Base-by-base conservation (phyloP, 2,797 vertebrate species). In the Miichthys miiuy region DNA sequence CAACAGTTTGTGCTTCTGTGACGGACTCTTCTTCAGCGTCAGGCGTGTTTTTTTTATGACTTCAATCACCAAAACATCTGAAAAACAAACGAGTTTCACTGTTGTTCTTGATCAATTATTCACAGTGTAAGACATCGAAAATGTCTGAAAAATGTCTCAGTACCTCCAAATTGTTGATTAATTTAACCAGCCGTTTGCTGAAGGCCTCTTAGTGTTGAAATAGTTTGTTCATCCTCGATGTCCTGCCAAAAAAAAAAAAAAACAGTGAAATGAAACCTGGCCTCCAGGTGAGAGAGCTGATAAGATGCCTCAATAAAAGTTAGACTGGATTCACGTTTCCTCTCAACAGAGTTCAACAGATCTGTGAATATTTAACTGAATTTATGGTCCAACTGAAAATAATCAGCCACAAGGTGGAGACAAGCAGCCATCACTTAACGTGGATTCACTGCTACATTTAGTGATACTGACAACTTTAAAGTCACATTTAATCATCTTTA, bases 381-480 rank as follows among this genome's bases (percentile, higher is more conserved):
- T 4, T 14, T 3, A 8, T 18, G 34, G 65, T 48, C 17, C 58
- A 0, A 27, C 20, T 51, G 62, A 57, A 60, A 44, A 55, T 23
- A 44, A 11, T 38, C 6, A 44, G 30, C 84, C 85, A 66, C 52
- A 12, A 77, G 83, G 51, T 58, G 85, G 79, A 18, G 83, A 84
- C 83, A 82, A 62, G 34, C 0, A 21, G 42, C 38, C 16, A 10
- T 1, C 9, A 4, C 1, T 18, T 2, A 23, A 20, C 41, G 1
- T 13, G 3, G 4, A 20, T 50, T 42, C 1, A 30, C 30, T 30
- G 30, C 6, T 9, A 9, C 8, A 38, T 38, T 38, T 9, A 9
- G 6, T 34, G 1, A 8, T 8, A 34, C 12, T 0, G 1, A 42
- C 20, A 18, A 12, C n/a, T 51, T 10, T 51, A 51, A 11, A 47